Evolutionary conservation across 2,888 invertebrate species (phyloP).

Genomic region (Lumbricus terrestris): DNA sequence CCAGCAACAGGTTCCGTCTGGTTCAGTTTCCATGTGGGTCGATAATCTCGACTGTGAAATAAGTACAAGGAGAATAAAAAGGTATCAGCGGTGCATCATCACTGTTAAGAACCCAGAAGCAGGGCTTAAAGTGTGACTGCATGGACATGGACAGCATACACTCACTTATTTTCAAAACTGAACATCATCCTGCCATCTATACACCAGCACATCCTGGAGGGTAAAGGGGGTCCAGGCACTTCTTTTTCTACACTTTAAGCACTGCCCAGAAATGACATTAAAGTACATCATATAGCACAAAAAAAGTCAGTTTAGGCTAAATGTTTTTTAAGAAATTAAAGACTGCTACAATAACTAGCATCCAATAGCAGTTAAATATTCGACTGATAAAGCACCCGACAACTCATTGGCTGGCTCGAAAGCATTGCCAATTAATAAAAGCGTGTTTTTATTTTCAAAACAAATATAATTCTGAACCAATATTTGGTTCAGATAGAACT

Average conservation of each 20-base stretch:
- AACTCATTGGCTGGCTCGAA: background rate
- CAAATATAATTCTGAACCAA: too few species aligned
- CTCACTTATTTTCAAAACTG: too few species aligned
- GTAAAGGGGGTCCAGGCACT: too few species aligned
- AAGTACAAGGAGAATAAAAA: background rate
- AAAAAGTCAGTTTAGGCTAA: background rate
- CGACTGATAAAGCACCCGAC: background rate
- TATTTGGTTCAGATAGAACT: too few species aligned
- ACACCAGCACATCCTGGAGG: too few species aligned
- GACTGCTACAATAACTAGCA: background rate
- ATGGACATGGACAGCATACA: too few species aligned
- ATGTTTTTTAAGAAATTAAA: background rate
- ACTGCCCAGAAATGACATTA: background rate
- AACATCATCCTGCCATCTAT: too few species aligned
- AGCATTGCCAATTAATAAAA: background rate
- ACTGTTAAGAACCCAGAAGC: background rate
- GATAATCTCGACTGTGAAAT: conserved; percentile 47
- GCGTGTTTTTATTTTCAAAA: background rate
- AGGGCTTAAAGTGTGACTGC: too few species aligned
- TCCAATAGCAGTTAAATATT: background rate
- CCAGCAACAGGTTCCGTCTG: conserved; percentile 61
- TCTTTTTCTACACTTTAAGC: too few species aligned
- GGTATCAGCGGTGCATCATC: background rate
- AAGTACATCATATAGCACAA: background rate
- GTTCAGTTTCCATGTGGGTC: conserved; percentile 73